Base-by-base conservation (phyloP, 2,888 invertebrate genomes). In the Andrena fulva region DNA sequence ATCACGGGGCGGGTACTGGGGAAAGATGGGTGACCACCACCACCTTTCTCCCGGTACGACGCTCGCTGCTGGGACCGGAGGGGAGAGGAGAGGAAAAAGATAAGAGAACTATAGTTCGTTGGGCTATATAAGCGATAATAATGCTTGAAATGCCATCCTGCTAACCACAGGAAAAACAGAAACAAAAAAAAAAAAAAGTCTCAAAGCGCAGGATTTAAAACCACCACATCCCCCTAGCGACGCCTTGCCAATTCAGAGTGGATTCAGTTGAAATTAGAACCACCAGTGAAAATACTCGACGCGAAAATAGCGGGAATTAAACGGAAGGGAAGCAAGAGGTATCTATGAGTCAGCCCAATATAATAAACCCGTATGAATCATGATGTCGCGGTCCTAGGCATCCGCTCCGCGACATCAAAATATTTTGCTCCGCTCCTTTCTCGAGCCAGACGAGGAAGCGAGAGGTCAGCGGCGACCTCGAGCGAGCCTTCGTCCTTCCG, bases 401-500 rank as follows among this genome's bases (percentile, higher is more conserved):
- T 27, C 27, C 24, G 24, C 24, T 10, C 27, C 10, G 24, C 24
- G 24, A 27, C 24, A 56, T 56, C 7, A n/a, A 52, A 76, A 48
- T 63, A 48, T 20, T 33, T 31, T 10, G 16, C 29, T 5, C 2
- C n/a, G 24, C 2, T n/a, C 27, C 12, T 50, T 59, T 31, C 24
- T 8, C 10, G 10, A 20, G 6, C 20, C 16, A 50, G 50, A 50
- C 33, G 27, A 66, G 60, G 59, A 72, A 75, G 50, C 50, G 35
- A 56, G 56, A 27, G 10, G 24, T n/a, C 24, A 4, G 29, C 20
- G 27, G 16, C 60, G 24, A 62, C 48, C 50, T 20, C 27, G 20
- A 7, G 1, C 24, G 27, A 42, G 10, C 20, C 70, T 70, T 29
- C 54, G 62, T 52, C 29, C 24, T 33, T n/a, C 4, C 20, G 71